Evolutionary conservation across 1,140 invertebrate species (phyloP).

Genomic region (Scaptomyza montana): DNA sequence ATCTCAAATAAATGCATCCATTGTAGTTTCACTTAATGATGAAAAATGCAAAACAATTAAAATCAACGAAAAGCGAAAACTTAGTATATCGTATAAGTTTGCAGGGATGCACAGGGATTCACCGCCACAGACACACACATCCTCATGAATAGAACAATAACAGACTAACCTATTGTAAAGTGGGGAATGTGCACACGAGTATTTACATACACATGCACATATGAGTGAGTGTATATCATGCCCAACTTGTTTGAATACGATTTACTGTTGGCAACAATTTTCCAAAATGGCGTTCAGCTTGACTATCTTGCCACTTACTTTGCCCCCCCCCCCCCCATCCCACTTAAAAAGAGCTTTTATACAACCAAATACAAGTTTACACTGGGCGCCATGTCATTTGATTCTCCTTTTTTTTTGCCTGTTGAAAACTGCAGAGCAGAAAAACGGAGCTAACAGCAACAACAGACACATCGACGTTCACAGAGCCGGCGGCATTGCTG

Average conservation of each 20-base stretch:
- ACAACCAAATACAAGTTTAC: conserved; percentile 24
- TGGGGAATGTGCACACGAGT: conserved; percentile 45
- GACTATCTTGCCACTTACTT: conserved; percentile 46
- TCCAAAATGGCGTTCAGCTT: conserved; percentile 69
- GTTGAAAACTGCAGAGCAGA: conserved; percentile 45
- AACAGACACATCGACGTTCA: conserved; percentile 8
- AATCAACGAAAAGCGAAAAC: conserved; percentile 80
- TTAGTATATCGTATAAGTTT: conserved; percentile 28
- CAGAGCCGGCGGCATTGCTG: conserved; percentile 21
- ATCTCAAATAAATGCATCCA: neutral
- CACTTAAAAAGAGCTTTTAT: neutral
- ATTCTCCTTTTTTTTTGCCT: conserved; percentile 45
- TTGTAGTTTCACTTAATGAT: conserved; percentile 30
- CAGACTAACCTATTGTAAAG: conserved; percentile 81
- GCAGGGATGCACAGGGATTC: neutral
- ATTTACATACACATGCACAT: conserved; percentile 14
- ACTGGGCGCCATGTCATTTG: conserved; percentile 10
- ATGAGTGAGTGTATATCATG: conserved; percentile 11
- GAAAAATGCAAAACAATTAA: conserved; percentile 63
- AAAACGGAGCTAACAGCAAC: conserved; percentile 6
- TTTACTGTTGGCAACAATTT: conserved; percentile 57
- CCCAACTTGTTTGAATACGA: conserved; percentile 22
- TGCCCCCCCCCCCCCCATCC: conserved; percentile 8
- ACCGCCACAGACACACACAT: conserved; percentile 15
- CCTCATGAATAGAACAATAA: conserved; percentile 66